Evolutionary conservation across 2,797 vertebrate species (phyloP).

Genomic region (Dendrocincla tyrannina): DNA sequence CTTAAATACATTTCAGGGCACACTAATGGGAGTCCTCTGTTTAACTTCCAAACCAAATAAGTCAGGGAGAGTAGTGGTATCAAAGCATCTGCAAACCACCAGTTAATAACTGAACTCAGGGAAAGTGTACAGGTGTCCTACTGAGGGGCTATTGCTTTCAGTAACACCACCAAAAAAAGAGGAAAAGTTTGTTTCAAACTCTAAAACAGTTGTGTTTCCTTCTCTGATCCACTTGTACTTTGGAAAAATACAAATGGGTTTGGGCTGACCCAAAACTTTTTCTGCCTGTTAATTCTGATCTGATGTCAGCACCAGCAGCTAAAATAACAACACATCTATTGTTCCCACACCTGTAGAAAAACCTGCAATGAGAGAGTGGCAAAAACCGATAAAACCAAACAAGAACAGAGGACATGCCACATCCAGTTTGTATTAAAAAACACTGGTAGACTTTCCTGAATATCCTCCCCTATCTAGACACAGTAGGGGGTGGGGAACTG

Average conservation of each 20-base stretch:
- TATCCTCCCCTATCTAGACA: neutral
- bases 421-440: neutral
- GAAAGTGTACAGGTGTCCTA: neutral
- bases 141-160: neutral
- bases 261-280: neutral
- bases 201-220: neutral
- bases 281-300: neutral
- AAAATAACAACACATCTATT: neutral
- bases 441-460: neutral
- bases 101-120: neutral
- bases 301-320: neutral
- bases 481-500: neutral
- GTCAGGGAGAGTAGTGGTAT: neutral
- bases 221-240: neutral
- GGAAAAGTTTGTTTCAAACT: neutral
- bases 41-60: neutral
- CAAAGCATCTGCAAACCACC: neutral
- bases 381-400: neutral
- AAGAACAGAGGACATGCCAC: neutral
- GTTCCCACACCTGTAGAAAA: neutral
- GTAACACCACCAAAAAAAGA: neutral
- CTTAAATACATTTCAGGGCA: neutral
- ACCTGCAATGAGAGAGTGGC: neutral
- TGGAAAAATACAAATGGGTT: neutral
- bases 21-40: neutral